Conservation (phyloP, 2,888 invertebrate genomes). For the Lycocerus yunnanus region DNA sequence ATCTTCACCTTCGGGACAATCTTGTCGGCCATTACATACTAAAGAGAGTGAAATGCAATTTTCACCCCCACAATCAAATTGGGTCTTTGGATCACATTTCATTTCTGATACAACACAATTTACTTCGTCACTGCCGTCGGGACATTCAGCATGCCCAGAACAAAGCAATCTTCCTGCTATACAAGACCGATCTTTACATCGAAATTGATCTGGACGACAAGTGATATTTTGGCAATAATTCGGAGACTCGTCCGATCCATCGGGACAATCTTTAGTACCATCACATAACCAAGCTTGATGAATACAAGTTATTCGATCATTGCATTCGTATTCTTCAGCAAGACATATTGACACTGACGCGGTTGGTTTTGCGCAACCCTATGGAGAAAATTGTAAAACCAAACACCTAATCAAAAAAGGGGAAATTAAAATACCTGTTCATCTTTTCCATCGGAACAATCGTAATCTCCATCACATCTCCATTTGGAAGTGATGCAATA, state of each 20-base stretch:
- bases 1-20: slow-evolving; percentile 89
- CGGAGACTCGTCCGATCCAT: slow-evolving; percentile 77
- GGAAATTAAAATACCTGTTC: slow-evolving; percentile 63
- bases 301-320: slow-evolving; percentile 79
- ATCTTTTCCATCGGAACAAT: slow-evolving; percentile 84
- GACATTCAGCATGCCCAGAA: slow-evolving; percentile 79
- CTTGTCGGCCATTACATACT: slow-evolving; percentile 84
- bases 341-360: slow-evolving; percentile 66
- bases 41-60: slow-evolving; percentile 79
- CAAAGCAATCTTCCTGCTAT: slow-evolving; percentile 82
- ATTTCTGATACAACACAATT: slow-evolving; percentile 70
- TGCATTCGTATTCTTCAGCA: slow-evolving; percentile 76
- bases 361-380: slow-evolving; percentile 66
- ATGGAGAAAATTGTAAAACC: slow-evolving; percentile 35
- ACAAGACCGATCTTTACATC: slow-evolving; percentile 80
- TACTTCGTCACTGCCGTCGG: slow-evolving; percentile 84
- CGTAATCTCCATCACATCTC: slow-evolving; percentile 86
- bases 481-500: slow-evolving; percentile 80
- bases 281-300: slow-evolving; percentile 84
- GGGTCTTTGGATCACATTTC: slow-evolving; percentile 74
- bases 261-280: slow-evolving; percentile 81
- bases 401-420: not conserved
- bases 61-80: slow-evolving; percentile 85
- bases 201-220: slow-evolving; percentile 86
- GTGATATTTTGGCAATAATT: slow-evolving; percentile 73